A percentile compares a stretch with the other conserved stretches of the same genome.
Conservation (phyloP, 1,140 invertebrate genomes). For the Calephelis virginiensis region DNA sequence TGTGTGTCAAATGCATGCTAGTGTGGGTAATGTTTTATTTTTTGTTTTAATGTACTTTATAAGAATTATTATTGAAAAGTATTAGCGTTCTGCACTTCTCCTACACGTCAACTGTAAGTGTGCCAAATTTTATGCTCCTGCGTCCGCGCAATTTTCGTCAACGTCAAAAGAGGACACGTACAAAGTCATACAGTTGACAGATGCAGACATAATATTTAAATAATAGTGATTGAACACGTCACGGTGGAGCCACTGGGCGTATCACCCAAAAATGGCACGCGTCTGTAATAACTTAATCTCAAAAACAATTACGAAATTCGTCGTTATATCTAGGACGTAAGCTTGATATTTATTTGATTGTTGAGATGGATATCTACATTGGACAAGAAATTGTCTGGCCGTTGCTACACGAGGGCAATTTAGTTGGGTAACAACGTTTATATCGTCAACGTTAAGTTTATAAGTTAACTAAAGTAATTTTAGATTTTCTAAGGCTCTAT, state of each 20-base stretch:
- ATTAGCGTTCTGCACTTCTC: too few species aligned
- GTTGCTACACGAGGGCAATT: constrained; percentile 4
- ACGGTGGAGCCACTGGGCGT: not conserved
- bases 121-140: too few species aligned
- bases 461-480: constrained; percentile 9
- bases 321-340: not conserved
- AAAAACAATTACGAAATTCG: not conserved
- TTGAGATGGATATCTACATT: constrained; percentile 1
- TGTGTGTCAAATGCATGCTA: too few species aligned
- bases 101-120: too few species aligned
- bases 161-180: too few species aligned
- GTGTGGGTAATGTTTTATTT: too few species aligned
- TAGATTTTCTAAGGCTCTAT: constrained; percentile 6
- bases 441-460: not conserved
- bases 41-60: too few species aligned
- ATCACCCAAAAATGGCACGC: not conserved
- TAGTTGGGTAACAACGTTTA: not conserved
- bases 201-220: too few species aligned
- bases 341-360: constrained; percentile 10
- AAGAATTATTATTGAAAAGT: too few species aligned
- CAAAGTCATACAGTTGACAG: too few species aligned
- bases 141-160: too few species aligned
- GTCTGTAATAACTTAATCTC: not conserved
- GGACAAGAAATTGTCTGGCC: not conserved
- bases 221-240: too few species aligned